Percentiles rank a stretch among this genome's conserved stretches.
Conservation (phyloP, 2,113 vertebrate species). For the Rousettus leschenaultii region DNA sequence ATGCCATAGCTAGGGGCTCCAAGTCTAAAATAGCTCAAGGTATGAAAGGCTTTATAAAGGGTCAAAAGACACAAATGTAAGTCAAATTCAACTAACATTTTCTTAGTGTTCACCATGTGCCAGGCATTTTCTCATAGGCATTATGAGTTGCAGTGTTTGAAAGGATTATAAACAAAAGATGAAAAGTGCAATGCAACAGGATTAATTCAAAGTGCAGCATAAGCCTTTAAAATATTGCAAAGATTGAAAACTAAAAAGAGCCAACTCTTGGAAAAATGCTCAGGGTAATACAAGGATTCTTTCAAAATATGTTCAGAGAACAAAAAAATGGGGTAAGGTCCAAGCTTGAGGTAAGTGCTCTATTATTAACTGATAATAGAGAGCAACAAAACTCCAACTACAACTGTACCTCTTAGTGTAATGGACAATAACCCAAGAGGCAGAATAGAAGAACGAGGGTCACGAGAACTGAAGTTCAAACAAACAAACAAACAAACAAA, state of each 20-base stretch:
- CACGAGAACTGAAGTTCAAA: background rate
- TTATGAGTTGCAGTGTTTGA: background rate
- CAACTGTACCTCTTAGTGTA: background rate
- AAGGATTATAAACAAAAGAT: background rate
- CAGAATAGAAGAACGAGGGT: background rate
- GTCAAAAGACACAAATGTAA: background rate
- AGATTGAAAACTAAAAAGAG: background rate
- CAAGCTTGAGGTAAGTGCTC: background rate
- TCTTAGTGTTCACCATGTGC: background rate
- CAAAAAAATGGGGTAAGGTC: background rate
- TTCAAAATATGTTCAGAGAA: background rate
- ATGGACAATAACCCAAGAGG: background rate
- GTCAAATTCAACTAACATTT: background rate
- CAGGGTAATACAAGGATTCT: background rate
- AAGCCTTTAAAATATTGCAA: slow-evolving; percentile 14
- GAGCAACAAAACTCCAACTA: background rate
- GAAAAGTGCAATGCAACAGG: background rate
- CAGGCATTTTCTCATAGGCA: background rate
- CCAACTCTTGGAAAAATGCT: background rate
- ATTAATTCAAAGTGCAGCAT: background rate
- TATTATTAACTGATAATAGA: background rate
- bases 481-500: too few relatives aligned
- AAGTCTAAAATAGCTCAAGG: background rate
- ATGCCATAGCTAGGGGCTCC: background rate
- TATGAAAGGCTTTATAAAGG: background rate